Evolutionary conservation across 2,888 invertebrate species (phyloP).

Genomic region (Eucera pruinosa): DNA sequence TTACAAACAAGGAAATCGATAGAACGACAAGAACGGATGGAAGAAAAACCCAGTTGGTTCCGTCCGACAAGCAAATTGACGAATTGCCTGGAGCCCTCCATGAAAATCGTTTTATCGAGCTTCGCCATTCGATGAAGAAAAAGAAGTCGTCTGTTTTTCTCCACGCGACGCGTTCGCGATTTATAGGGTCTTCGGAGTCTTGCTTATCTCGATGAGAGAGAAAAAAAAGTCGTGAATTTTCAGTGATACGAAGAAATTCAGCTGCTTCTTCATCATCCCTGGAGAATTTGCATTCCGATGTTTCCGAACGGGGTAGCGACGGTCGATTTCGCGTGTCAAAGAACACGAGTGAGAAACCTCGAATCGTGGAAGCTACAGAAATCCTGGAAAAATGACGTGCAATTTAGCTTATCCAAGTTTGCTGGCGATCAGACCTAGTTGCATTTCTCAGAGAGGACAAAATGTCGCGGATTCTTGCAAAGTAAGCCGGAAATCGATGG

Average conservation of each 20-base stretch:
- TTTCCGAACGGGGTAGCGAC: background rate
- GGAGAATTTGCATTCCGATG: background rate
- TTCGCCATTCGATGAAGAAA: slow-evolving; percentile 22
- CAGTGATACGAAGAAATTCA: too few relatives aligned
- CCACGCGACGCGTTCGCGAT: slow-evolving; percentile 30
- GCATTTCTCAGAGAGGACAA: background rate
- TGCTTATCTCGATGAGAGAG: background rate
- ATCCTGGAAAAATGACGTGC: slow-evolving; percentile 4
- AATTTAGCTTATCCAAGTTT: slow-evolving; percentile 23
- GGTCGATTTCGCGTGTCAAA: background rate
- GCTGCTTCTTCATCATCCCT: background rate
- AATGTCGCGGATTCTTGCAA: background rate
- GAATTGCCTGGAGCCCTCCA: slow-evolving; percentile 46
- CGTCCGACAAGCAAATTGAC: slow-evolving; percentile 43
- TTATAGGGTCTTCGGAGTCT: slow-evolving; percentile 39
- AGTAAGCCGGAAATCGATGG: slow-evolving; percentile 6
- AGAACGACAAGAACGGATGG: slow-evolving; percentile 11
- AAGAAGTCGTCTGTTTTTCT: slow-evolving; percentile 7
- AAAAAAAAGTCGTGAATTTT: slow-evolving; percentile 31
- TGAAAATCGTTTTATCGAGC: slow-evolving; percentile 41
- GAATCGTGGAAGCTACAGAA: too few relatives aligned
- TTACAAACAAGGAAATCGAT: slow-evolving; percentile 36
- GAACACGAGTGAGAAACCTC: too few relatives aligned
- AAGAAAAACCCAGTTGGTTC: slow-evolving; percentile 12
- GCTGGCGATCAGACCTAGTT: background rate